Percentiles rank a stretch among this genome's conserved stretches.
Evolutionary conservation across 2,888 invertebrate genomes (phyloP).

Genomic region (Scaptomyza reducta): DNA sequence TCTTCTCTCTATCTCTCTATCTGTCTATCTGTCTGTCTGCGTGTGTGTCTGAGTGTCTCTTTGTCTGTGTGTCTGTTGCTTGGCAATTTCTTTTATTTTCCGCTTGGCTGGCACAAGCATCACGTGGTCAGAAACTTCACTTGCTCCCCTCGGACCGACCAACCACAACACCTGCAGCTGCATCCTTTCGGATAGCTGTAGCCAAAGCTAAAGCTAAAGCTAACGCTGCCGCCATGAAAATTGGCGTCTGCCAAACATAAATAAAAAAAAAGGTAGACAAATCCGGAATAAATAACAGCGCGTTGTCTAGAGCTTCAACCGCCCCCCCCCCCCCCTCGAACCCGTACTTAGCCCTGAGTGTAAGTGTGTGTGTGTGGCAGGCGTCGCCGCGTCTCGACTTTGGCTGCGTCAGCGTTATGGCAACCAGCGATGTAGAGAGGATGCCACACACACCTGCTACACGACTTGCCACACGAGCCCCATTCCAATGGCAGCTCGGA

Average conservation of each 20-base stretch:
- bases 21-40: background rate
- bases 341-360: background rate
- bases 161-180: constrained; percentile 36
- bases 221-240: constrained; percentile 68
- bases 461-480: constrained; percentile 6
- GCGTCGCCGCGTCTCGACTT: constrained; percentile 47
- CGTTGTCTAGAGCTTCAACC: constrained; percentile 60
- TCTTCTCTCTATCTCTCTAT: background rate
- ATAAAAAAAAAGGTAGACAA: constrained; percentile 80
- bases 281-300: constrained; percentile 80
- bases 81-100: constrained; percentile 71
- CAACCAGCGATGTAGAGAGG: constrained; percentile 50
- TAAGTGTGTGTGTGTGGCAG: constrained; percentile 26
- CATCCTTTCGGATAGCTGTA: constrained; percentile 47
- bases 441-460: constrained; percentile 7
- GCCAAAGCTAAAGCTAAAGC: constrained; percentile 37
- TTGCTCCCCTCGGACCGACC: background rate
- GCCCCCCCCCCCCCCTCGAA: too few species aligned
- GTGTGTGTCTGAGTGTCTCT: constrained; percentile 3
- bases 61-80: constrained; percentile 20
- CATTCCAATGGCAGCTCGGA: constrained; percentile 7
- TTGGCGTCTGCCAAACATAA: constrained; percentile 81
- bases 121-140: constrained; percentile 49
- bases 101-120: constrained; percentile 60
- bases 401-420: constrained; percentile 73